A percentile compares a stretch with the other conserved stretches of the same genome.
Conservation (phyloP, 1,140 invertebrate genomes). For the Cylas formicarius region DNA sequence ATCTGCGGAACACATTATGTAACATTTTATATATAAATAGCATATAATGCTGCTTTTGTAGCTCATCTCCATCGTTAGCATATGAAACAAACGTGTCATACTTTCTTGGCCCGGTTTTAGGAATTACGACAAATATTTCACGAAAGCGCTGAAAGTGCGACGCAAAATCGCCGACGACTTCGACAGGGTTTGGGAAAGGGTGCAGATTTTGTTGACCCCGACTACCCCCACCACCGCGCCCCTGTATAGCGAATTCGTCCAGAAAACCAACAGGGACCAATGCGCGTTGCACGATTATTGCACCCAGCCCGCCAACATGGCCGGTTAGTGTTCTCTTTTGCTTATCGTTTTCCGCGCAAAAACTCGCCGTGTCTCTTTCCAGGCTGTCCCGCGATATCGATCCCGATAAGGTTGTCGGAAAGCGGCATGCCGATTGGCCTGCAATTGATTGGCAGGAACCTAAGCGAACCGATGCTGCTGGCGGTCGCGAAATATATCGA, state of each 20-base stretch:
- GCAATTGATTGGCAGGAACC: constrained; percentile 81
- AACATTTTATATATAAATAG: too few relatives aligned
- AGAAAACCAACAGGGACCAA: constrained; percentile 76
- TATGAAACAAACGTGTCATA: constrained; percentile 15
- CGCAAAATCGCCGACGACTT: constrained; percentile 87
- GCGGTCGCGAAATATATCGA: constrained; percentile 82
- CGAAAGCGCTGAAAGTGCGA: constrained; percentile 83
- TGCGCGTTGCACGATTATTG: constrained; percentile 88
- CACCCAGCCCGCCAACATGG: constrained; percentile 93
- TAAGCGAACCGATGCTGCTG: constrained; percentile 72
- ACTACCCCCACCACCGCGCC: constrained; percentile 83
- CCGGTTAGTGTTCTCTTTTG: constrained; percentile 50
- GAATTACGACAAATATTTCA: constrained; percentile 91
- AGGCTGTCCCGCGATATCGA: constrained; percentile 83
- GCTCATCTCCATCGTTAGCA: too few relatives aligned
- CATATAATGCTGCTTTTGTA: neutral
- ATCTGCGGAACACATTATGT: too few relatives aligned
- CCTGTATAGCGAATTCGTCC: constrained; percentile 67
- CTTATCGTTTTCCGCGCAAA: constrained; percentile 5
- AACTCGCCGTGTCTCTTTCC: constrained; percentile 28
- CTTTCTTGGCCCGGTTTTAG: too few relatives aligned
- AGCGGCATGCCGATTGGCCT: constrained; percentile 78
- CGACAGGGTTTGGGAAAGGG: constrained; percentile 52
- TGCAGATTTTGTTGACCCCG: constrained; percentile 89
- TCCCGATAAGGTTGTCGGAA: constrained; percentile 76